These are phyloP conservation scores for Eupsilia transversa DNA, from an alignment of 2,888 invertebrate species.

Conservation along the genomic window DNA sequence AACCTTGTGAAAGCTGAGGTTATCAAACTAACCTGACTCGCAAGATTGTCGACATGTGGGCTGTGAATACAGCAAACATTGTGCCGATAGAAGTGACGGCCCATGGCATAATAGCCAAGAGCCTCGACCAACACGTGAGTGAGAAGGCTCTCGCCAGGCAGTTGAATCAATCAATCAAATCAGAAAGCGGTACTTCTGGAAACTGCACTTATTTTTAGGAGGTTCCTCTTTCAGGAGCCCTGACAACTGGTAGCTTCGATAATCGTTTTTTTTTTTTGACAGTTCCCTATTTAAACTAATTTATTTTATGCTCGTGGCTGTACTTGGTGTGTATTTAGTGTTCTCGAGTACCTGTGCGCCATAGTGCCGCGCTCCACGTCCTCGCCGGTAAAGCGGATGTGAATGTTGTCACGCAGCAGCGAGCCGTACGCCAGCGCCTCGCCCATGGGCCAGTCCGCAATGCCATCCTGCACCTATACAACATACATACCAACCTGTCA, in stretches of 20 bases:
- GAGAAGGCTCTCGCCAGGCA: too few species aligned
- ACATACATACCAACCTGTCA: conserved; percentile 69
- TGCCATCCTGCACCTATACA: conserved; percentile 86
- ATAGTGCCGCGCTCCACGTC: conserved; percentile 96
- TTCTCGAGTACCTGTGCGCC: conserved; percentile 86
- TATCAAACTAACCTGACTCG: not conserved
- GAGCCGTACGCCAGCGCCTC: conserved; percentile 95
- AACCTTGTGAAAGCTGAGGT: not conserved
- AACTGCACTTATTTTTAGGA: too few species aligned
- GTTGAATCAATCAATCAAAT: too few species aligned
- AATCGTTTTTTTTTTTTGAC: not conserved
- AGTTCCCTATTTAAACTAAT: not conserved
- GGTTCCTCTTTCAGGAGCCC: too few species aligned
- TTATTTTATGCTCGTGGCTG: not conserved
- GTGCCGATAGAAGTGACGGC: not conserved
- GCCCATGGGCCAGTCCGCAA: conserved; percentile 95
- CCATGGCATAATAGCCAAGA: not conserved
- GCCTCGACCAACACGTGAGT: too few species aligned
- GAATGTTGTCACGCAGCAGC: conserved; percentile 93
- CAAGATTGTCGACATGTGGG: not conserved
- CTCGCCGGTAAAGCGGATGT: conserved; percentile 94
- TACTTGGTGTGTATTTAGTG: conserved; percentile 67
- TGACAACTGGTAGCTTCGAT: not conserved
- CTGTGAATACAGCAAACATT: not conserved
- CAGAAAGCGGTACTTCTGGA: too few species aligned